These are phyloP conservation scores for Galaxea fascicularis DNA, from an alignment of 92 coral and sea anemone species.

Conservation along the genomic window DNA sequence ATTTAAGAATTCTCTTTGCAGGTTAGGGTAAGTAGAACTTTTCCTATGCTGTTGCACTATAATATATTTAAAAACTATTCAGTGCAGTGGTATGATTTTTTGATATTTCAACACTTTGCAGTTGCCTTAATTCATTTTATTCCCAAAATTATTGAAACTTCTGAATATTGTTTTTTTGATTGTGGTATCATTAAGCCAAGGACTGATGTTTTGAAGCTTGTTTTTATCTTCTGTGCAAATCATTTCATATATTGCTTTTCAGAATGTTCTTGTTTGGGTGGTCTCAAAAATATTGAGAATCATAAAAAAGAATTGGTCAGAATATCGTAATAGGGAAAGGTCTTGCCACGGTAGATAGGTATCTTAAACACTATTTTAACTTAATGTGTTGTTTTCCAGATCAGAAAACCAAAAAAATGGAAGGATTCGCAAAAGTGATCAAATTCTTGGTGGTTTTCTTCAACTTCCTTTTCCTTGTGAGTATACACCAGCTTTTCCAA, in stretches of 20 bases:
- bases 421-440: constrained; percentile 74
- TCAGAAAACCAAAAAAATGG: constrained; percentile 20
- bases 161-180: not conserved
- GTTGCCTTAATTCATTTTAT: too few species aligned
- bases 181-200: not conserved
- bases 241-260: not conserved
- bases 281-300: constrained; percentile 11
- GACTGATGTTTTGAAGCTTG: not conserved
- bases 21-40: too few species aligned
- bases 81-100: too few species aligned
- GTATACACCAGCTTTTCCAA: constrained; percentile 21
- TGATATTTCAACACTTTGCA: too few species aligned
- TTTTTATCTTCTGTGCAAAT: not conserved
- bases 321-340: not conserved
- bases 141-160: too few species aligned
- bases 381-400: not conserved
- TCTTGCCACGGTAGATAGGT: not conserved
- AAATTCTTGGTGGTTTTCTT: constrained; percentile 82
- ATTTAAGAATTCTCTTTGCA: too few species aligned
- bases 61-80: too few species aligned
- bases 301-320: not conserved
- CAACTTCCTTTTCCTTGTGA: constrained; percentile 85
- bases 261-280: constrained; percentile 27
- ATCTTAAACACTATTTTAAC: not conserved
- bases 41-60: too few species aligned